Evolutionary conservation across 2,113 vertebrate species (phyloP).

Genomic region (Genyomyrus donnyi): DNA sequence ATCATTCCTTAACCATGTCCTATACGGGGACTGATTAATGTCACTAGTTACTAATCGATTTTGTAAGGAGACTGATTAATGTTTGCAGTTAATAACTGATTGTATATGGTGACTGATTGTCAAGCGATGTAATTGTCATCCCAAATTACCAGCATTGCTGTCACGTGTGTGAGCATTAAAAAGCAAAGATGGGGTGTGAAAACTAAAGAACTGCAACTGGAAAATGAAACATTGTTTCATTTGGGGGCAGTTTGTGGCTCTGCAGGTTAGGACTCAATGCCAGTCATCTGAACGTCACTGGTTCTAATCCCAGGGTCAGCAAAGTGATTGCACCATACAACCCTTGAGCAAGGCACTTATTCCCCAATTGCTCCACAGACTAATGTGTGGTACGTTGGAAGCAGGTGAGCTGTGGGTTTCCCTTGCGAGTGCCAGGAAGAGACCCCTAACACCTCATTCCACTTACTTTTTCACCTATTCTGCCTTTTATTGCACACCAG

Average conservation of each 20-base stretch:
- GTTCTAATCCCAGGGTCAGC: not conserved
- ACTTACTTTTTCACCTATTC: not conserved
- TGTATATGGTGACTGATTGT: not conserved
- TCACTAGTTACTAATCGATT: not conserved
- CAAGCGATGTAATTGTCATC: not conserved
- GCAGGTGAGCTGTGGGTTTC: not conserved
- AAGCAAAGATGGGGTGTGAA: not conserved
- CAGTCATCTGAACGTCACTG: not conserved
- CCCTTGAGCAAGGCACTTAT: not conserved
- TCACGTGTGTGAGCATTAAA: not conserved
- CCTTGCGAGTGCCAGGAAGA: not conserved
- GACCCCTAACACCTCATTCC: not conserved
- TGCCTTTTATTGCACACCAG: not conserved
- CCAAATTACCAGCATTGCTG: not conserved
- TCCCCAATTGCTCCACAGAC: not conserved
- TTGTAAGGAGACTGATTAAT: not conserved
- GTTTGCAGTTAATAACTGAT: not conserved
- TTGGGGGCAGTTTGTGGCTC: not conserved
- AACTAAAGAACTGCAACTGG: not conserved
- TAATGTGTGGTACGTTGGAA: not conserved
- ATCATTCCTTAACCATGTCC: not conserved
- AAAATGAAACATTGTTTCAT: not conserved
- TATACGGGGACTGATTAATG: not conserved
- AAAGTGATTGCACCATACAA: not conserved
- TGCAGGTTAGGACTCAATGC: not conserved